Percentiles rank a stretch among this genome's conserved stretches.
Conservation (phyloP, 1,140 invertebrate genomes). For the Neodiprion pinetum region DNA sequence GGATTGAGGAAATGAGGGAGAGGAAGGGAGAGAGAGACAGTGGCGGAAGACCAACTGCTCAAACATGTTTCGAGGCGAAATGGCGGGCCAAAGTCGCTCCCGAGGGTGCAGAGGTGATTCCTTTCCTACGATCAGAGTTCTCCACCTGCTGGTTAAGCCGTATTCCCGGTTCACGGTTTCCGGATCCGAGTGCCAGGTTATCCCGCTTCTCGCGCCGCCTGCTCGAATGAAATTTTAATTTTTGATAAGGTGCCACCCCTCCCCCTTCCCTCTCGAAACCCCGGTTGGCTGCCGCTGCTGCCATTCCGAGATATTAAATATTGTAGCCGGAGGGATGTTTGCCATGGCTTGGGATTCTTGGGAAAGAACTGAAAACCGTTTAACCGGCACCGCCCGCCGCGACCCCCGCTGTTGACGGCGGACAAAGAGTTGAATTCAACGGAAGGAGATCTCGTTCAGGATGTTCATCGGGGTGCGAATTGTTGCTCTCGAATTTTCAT, state of each 20-base stretch:
- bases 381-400: neutral
- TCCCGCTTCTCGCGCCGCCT: slow-evolving; percentile 27
- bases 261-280: neutral
- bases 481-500: neutral
- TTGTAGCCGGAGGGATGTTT: slow-evolving; percentile 22
- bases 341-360: slow-evolving; percentile 3
- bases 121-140: slow-evolving; percentile 37
- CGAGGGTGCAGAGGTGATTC: slow-evolving; percentile 39
- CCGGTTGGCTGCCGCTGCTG: slow-evolving; percentile 20
- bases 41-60: neutral
- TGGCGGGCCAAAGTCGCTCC: neutral
- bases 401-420: neutral
- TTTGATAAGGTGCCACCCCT: slow-evolving; percentile 50
- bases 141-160: slow-evolving; percentile 18
- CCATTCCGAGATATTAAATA: slow-evolving; percentile 52
- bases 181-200: slow-evolving; percentile 22
- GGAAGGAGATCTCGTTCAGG: neutral
- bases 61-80: neutral
- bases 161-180: slow-evolving; percentile 22
- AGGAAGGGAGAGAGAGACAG: too few species aligned
- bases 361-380: slow-evolving; percentile 8
- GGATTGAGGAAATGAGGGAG: neutral
- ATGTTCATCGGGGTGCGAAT: neutral
- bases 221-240: slow-evolving; percentile 59
- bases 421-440: neutral